phyloP scores from a whole-genome alignment of 2,888 invertebrate species.

The Chrysolina oricalcia region DNA sequence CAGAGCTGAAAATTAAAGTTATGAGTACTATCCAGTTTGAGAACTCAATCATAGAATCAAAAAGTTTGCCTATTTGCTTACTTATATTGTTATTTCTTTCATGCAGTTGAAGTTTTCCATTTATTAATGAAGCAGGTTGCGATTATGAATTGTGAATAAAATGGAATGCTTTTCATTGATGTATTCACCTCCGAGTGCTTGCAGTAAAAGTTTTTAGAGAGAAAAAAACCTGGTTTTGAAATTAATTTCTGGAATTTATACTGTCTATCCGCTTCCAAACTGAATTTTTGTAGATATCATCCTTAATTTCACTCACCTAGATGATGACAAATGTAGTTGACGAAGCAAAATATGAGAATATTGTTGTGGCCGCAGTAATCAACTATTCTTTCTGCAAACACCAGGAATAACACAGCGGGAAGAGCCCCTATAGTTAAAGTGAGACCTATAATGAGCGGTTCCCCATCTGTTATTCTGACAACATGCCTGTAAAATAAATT shows the following conservation, averaged over 20 bases:
- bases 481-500: slow-evolving; percentile 75
- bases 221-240: too few relatives aligned
- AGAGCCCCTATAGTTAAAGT: slow-evolving; percentile 80
- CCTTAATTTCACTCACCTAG: slow-evolving; percentile 73
- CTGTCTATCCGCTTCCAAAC: not conserved
- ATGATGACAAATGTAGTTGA: slow-evolving; percentile 85
- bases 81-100: too few relatives aligned
- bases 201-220: too few relatives aligned
- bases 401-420: slow-evolving; percentile 81
- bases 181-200: too few relatives aligned
- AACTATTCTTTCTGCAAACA: slow-evolving; percentile 87
- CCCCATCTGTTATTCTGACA: slow-evolving; percentile 73
- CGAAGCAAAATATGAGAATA: slow-evolving; percentile 87
- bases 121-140: too few relatives aligned
- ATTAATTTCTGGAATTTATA: too few relatives aligned
- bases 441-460: slow-evolving; percentile 77
- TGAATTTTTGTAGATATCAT: not conserved
- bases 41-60: too few relatives aligned
- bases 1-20: slow-evolving; percentile 71
- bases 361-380: slow-evolving; percentile 90
- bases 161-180: too few relatives aligned
- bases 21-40: too few relatives aligned
- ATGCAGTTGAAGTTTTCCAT: too few relatives aligned
- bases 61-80: too few relatives aligned
- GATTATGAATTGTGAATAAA: too few relatives aligned